These are phyloP conservation scores for Argyrosomus japonicus DNA, from an alignment of 2,113 vertebrate species.

Conservation along the genomic window DNA sequence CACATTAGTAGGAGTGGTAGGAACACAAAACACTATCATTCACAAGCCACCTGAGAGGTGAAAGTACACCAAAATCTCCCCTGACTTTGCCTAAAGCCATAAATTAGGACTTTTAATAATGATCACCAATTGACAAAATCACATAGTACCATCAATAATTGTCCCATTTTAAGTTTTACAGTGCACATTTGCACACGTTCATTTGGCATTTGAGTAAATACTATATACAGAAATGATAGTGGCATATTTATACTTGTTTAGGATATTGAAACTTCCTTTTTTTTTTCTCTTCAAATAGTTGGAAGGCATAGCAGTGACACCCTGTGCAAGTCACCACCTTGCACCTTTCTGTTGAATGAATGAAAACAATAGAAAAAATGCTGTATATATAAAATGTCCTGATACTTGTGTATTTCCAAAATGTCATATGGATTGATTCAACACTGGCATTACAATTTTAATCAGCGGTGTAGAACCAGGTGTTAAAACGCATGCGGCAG, in stretches of 20 bases:
- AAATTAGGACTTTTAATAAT: background rate
- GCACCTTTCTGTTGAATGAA: conserved; percentile 70
- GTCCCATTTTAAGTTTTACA: conserved; percentile 4
- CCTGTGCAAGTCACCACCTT: conserved; percentile 64
- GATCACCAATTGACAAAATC: conserved; percentile 1
- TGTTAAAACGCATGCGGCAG: conserved; percentile 83
- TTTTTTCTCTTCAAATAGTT: conserved; percentile 75
- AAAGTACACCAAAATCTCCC: background rate
- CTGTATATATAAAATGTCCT: conserved; percentile 80
- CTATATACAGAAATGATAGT: conserved; percentile 31
- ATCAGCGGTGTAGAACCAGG: conserved; percentile 88
- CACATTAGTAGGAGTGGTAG: background rate
- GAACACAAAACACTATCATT: background rate
- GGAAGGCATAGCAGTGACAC: conserved; percentile 75
- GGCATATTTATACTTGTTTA: conserved; percentile 55
- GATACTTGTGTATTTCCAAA: conserved; percentile 85
- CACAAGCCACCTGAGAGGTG: background rate
- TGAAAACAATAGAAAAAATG: conserved; percentile 73
- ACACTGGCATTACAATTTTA: conserved; percentile 87
- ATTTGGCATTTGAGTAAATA: conserved; percentile 34
- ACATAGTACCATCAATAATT: background rate
- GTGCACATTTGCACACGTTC: background rate
- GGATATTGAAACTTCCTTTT: conserved; percentile 69
- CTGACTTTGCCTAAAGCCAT: background rate
- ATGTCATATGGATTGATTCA: conserved; percentile 90